Evolutionary conservation across 2,113 vertebrate species (phyloP).

Genomic region (Bos taurus): DNA sequence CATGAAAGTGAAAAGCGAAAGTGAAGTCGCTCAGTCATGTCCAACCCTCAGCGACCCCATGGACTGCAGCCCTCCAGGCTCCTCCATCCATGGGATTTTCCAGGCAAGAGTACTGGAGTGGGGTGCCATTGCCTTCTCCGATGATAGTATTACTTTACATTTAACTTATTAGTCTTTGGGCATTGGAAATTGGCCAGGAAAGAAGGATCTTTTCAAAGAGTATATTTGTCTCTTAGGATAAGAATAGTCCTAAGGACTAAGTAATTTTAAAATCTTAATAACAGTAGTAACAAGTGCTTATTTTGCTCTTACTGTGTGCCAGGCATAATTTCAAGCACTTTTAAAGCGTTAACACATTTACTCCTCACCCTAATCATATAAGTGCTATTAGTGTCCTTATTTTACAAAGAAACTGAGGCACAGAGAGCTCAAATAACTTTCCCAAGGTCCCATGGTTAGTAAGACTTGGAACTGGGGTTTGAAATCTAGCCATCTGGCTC

Average conservation of each 20-base stretch:
- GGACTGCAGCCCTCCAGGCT: too few relatives aligned
- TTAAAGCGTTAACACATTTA: neutral
- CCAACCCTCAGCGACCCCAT: too few relatives aligned
- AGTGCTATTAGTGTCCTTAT: neutral
- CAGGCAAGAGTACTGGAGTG: too few relatives aligned
- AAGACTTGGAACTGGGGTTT: neutral
- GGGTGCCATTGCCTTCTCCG: too few relatives aligned
- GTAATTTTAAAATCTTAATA: neutral
- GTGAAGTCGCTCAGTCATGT: too few relatives aligned
- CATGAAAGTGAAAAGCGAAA: too few relatives aligned
- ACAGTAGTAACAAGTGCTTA: neutral
- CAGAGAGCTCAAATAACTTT: neutral
- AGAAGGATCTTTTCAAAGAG: neutral
- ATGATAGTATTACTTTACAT: neutral
- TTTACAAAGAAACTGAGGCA: constrained; percentile 40
- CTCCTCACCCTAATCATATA: neutral
- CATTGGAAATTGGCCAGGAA: neutral
- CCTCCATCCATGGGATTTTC: too few relatives aligned
- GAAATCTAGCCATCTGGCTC: neutral
- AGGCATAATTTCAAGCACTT: neutral
- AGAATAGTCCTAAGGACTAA: neutral
- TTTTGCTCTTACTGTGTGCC: neutral
- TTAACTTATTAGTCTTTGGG: neutral
- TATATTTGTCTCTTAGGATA: neutral
- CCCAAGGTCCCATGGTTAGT: neutral